A percentile compares a stretch with the other conserved stretches of the same genome.
These are phyloP conservation scores for Iselma pallidipennis DNA, from an alignment of 2,888 invertebrate genomes.

Conservation along the genomic window DNA sequence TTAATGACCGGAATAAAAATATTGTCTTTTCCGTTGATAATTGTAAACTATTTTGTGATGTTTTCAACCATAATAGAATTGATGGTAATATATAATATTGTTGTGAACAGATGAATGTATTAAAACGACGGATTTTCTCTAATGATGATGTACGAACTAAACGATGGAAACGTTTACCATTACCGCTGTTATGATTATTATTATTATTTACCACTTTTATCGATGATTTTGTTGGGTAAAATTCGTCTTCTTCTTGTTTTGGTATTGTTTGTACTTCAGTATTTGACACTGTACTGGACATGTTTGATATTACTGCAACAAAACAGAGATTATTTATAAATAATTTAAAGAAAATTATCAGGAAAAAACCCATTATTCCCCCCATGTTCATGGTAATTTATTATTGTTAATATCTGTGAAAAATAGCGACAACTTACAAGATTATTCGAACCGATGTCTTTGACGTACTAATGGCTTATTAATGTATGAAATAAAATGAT, in stretches of 20 bases:
- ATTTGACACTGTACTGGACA: conserved; percentile 35
- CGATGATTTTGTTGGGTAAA: no score
- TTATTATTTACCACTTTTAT: not conserved
- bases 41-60: conserved; percentile 44
- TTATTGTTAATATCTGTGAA: no score
- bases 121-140: conserved; percentile 48
- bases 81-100: conserved; percentile 49
- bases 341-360: no score
- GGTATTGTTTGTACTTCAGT: conserved; percentile 28
- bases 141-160: conserved; percentile 46
- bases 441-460: no score
- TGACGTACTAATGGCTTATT: no score
- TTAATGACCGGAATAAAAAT: conserved; percentile 35
- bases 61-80: conserved; percentile 45
- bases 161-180: conserved; percentile 14
- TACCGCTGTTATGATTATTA: no score
- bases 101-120: conserved; percentile 50
- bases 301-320: conserved; percentile 29
- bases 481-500: no score
- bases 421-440: no score
- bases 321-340: conserved; percentile 8
- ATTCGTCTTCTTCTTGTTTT: conserved; percentile 34
- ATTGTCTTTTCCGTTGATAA: conserved; percentile 42
- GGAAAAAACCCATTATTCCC: no score
- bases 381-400: no score